Evolutionary conservation across 2,888 invertebrate genomes (phyloP), one percentile per base, ranked within the genome.

Genomic region (Gnatocerus cornutus): DNA sequence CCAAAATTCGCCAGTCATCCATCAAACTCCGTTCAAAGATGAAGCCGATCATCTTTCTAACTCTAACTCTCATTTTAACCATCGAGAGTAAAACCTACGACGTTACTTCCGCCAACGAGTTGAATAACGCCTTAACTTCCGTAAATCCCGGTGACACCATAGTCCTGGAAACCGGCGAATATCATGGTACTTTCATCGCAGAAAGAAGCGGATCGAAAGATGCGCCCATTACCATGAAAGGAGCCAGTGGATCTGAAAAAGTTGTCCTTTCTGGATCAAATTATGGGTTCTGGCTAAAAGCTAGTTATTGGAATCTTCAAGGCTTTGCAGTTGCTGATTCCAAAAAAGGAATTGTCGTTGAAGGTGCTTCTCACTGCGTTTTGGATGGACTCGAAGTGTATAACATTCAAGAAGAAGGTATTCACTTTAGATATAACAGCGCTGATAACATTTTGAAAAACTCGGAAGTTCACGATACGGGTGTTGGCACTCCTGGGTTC

Each of bases 371-470:
- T 10, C 8, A 55, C 16, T 13, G 16, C 10, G 13, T 55, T 33
- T 55, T 55, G 37, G 37, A 55, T 12, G 14, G 37, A 8, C 37
- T 55, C 14, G 55, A 55, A n/a, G 55, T 55, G 2, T 8, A 12
- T 6, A 55, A 55, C 27, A 55, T 55, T 12, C 10, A 9, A 10
- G 30, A 55, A 13, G 55, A 55, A 55, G 55, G 55, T 10, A 33
- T 55, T 33, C 55, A 55, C 55, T 55, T 55, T 16, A 55, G 55
- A 14, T 12, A 33, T 10, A 55, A 39, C 37, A 55, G 55, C 29
- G n/a, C 55, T 1, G 37, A 55, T 16, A 55, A 55, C 10, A 37
- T 55, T 12, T 3, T 55, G 9, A 37, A 14, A 33, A 55, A 55
- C 37, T 55, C 21, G 1, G 1, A 3, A 4, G 21, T 21, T 21